Base-by-base conservation (phyloP, 2,888 invertebrate species). In the Melinaea menophilus region DNA sequence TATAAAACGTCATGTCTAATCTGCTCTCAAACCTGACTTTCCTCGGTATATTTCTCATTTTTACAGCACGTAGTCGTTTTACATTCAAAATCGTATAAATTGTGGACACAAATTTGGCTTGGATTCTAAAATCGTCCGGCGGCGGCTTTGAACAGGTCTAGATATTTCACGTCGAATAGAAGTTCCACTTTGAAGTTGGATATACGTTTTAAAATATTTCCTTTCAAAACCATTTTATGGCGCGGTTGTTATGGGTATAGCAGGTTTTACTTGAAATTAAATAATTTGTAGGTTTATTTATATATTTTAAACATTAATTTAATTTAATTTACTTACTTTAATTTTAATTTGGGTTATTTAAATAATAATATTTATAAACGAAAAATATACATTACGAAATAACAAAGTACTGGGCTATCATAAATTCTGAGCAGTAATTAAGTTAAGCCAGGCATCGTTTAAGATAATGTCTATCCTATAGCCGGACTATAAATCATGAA, bases 81-180 rank as follows among this genome's bases (percentile, higher is more conserved):
- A 55, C 56, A 63, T 62, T 63, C 54, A 58, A 61, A 61, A 54
- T 62, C 41, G 61, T 56, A 64, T 63, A 67, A 62, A 67, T 65
- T 63, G 62, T 41, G 62, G 64, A 61, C 67, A 61, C 61, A 58
- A 34, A 55, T 59, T 55, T 57, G 47, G 48, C 61, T 59, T 41
- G 58, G 47, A 58, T 56, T 64, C 58, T 60, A 56, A 22, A 59
- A 35, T 47, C 41, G 22, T 41, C 51, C 55, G 58, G n/a, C 56
- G 46, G 47, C 45, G 58, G 62, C 56, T 41, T n/a, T 33, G 47
- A 48, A 58, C 55, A 51, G 51, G 51, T 60, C 54, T 57, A 60
- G 64, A 64, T 64, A 64, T 59, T 46, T 51, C 58, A 48, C 64
- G 58, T 61, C 58, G 35, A 58, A 47, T 51, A 33, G 37, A 41